These are phyloP conservation scores for Phenganax stokvisi DNA, from an alignment of 92 coral and sea anemone species.

Conservation along the genomic window DNA sequence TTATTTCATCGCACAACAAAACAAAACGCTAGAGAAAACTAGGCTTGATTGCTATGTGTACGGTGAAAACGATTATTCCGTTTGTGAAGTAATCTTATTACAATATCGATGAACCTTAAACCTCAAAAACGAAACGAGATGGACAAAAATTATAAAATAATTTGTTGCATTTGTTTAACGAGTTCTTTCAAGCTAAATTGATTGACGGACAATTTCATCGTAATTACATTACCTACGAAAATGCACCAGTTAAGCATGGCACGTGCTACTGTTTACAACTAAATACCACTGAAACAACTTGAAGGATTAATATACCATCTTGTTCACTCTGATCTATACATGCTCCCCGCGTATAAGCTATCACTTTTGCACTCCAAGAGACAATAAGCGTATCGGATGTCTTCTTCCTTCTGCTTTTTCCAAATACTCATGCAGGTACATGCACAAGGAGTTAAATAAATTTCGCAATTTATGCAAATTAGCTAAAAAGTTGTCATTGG, in stretches of 20 bases:
- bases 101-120: no score
- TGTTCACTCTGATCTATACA: not conserved
- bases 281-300: not conserved
- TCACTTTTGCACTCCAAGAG: not conserved
- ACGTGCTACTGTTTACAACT: no score
- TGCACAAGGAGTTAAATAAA: not conserved
- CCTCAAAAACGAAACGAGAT: no score
- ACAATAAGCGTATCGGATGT: not conserved
- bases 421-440: not conserved
- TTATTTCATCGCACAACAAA: no score
- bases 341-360: not conserved
- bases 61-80: not conserved
- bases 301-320: not conserved
- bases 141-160: no score
- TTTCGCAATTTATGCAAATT: slow-evolving; percentile 15
- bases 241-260: no score
- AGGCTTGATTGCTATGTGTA: not conserved
- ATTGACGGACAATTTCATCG: no score
- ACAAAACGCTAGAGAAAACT: no score
- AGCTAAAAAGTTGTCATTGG: not conserved
- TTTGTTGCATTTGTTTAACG: no score
- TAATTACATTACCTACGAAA: no score
- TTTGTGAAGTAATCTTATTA: no score
- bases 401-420: not conserved
- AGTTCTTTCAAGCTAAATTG: no score